Percentiles rank a stretch among this genome's conserved stretches.
Evolutionary conservation across 2,113 vertebrate species (phyloP).

Genomic region (Ceyx cyanopectus): DNA sequence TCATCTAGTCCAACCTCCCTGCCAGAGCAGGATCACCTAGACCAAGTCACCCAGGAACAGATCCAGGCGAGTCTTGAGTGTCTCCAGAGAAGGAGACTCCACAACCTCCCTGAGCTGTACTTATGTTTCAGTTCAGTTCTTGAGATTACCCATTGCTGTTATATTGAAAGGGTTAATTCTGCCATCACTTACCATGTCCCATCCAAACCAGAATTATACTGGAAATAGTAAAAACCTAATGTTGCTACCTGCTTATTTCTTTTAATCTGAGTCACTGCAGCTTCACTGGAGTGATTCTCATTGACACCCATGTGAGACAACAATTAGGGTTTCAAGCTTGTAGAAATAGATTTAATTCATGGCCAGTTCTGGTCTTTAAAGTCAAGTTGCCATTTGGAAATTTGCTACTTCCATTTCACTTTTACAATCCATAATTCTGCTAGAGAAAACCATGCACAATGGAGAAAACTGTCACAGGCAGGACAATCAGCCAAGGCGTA

Average conservation of each 20-base stretch:
- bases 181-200: not conserved
- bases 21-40: no score
- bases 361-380: not conserved
- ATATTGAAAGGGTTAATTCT: not conserved
- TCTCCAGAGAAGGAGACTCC: no score
- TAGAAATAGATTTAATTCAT: not conserved
- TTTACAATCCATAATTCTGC: not conserved
- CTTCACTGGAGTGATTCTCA: not conserved
- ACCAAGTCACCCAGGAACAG: no score
- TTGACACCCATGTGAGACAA: not conserved
- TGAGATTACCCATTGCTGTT: not conserved
- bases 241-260: not conserved
- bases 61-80: no score
- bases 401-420: not conserved
- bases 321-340: not conserved
- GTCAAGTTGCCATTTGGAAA: not conserved
- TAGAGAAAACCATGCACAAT: not conserved
- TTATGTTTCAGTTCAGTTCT: not conserved
- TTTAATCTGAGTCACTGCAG: not conserved
- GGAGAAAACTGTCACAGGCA: conserved; percentile 24
- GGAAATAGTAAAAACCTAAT: not conserved
- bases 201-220: not conserved
- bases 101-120: not conserved
- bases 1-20: no score
- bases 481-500: conserved; percentile 2